A percentile compares a stretch with the other conserved stretches of the same genome.
phyloP scores from a whole-genome alignment of 2,113 vertebrate species.

The Pseudopodoces humilis region DNA sequence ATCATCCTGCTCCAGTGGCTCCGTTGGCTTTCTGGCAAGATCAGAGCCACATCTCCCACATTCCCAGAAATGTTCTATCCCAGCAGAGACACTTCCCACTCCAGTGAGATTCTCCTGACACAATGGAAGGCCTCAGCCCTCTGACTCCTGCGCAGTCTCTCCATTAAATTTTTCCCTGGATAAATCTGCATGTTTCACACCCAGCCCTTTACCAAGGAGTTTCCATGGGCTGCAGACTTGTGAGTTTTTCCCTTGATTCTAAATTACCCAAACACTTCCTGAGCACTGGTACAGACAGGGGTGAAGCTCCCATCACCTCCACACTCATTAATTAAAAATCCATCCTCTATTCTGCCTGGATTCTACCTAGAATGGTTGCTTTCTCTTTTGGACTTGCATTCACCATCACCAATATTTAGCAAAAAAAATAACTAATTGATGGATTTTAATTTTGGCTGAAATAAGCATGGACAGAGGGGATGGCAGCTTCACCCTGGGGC shows the following conservation, averaged over 20 bases:
- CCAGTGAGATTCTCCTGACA: background rate
- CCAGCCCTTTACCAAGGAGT: background rate
- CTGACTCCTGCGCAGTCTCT: accelerated
- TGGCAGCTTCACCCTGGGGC: background rate
- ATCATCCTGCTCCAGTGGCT: background rate
- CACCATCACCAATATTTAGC: too few relatives aligned
- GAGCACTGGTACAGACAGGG: background rate
- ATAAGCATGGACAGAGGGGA: background rate
- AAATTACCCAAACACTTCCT: background rate
- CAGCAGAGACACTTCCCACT: background rate
- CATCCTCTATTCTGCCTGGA: background rate
- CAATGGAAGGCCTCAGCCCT: background rate
- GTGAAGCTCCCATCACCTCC: background rate
- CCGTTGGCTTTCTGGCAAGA: background rate
- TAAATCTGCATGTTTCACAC: background rate
- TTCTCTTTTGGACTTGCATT: background rate
- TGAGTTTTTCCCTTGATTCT: accelerated
- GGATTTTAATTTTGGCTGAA: background rate
- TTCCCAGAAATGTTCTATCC: background rate
- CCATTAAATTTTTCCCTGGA: background rate
- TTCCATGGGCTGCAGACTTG: background rate
- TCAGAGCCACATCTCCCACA: background rate
- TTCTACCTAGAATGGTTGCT: too few relatives aligned
- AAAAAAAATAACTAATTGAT: accelerated
- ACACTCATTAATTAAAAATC: background rate